Conservation (phyloP, 2,113 vertebrate species). For the Muscicapa adusta region DNA sequence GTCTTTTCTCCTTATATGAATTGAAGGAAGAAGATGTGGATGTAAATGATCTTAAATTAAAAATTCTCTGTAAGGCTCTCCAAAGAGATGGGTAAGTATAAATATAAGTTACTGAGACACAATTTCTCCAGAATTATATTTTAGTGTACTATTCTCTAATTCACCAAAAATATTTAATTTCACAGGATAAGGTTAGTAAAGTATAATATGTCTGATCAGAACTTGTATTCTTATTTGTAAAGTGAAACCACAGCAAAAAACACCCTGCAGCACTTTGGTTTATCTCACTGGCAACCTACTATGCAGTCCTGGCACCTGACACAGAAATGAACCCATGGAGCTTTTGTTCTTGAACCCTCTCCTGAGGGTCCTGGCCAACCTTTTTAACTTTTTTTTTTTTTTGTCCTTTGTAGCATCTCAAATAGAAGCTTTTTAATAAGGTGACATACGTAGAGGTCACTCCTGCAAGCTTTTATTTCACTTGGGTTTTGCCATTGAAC, state of each 20-base stretch:
- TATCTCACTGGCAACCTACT: neutral
- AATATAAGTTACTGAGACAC: neutral
- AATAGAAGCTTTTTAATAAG: neutral
- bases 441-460: neutral
- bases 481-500: neutral
- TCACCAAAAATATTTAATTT: neutral
- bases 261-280: neutral
- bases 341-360: neutral
- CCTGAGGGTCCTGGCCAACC: neutral
- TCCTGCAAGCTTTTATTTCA: neutral
- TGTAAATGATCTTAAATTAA: conserved; percentile 83
- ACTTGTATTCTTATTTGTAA: neutral
- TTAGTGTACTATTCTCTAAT: neutral
- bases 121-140: neutral
- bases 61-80: conserved; percentile 89
- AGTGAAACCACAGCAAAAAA: neutral
- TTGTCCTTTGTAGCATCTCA: neutral
- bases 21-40: conserved; percentile 77
- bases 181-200: neutral
- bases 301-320: neutral
- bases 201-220: neutral
- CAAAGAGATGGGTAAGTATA: conserved; percentile 84
- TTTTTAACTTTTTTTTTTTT: neutral
- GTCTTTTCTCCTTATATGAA: neutral
- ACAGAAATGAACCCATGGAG: neutral